phyloP scores from a whole-genome alignment of 1,140 invertebrate genomes.

The Cydia fagiglandana region DNA sequence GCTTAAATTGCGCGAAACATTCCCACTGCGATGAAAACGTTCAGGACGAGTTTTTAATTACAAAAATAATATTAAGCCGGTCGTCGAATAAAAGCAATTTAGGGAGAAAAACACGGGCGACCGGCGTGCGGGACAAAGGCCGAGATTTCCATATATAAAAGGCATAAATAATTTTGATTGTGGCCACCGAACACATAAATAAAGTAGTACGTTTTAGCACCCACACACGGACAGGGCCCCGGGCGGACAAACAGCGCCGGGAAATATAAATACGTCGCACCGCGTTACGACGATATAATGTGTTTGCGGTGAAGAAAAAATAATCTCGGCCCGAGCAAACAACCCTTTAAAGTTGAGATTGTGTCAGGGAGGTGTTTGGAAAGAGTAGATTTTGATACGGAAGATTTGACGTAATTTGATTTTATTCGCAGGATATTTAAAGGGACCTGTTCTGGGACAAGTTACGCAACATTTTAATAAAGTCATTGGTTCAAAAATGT shows the following conservation, averaged over 20 bases:
- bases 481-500: not conserved
- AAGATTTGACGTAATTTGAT: not conserved
- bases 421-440: not conserved
- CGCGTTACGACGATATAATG: conserved; percentile 61
- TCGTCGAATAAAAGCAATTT: conserved; percentile 64
- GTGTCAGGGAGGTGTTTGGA: conserved; percentile 7
- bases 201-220: conserved; percentile 53
- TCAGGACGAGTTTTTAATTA: conserved; percentile 65
- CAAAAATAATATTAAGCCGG: conserved; percentile 69
- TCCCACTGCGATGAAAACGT: conserved; percentile 55
- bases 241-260: conserved; percentile 52
- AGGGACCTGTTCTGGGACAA: not conserved
- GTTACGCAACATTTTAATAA: not conserved
- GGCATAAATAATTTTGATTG: conserved; percentile 69
- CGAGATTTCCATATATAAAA: conserved; percentile 57
- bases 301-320: conserved; percentile 58
- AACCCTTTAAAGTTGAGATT: conserved; percentile 23
- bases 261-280: conserved; percentile 59
- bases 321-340: conserved; percentile 30
- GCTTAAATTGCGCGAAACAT: conserved; percentile 51
- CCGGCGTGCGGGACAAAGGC: conserved; percentile 50
- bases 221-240: conserved; percentile 32
- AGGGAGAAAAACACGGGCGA: conserved; percentile 51
- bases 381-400: conserved; percentile 45
- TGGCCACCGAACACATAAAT: conserved; percentile 60